phyloP scores from a whole-genome alignment of 92 coral and sea anemone genomes.

The Micromussa lordhowensis region DNA sequence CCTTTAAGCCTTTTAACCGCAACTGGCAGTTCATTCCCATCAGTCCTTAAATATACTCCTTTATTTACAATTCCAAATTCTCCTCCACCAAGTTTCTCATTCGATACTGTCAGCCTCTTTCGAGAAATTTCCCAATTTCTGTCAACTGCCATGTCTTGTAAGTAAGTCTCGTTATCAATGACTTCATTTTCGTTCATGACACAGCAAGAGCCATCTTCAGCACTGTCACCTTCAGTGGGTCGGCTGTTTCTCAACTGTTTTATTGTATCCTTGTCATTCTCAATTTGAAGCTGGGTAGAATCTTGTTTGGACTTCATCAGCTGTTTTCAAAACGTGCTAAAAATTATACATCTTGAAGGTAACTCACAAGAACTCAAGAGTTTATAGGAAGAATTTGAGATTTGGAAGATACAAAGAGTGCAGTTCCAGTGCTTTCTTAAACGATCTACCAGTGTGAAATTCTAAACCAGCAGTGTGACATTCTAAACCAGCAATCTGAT shows the following conservation, averaged over 20 bases:
- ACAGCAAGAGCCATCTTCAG: not conserved
- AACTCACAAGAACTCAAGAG: not conserved
- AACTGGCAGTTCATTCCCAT: constrained; percentile 69
- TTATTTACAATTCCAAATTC: constrained; percentile 84
- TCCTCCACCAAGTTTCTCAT: constrained; percentile 78
- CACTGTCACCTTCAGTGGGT: not conserved
- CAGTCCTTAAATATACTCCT: constrained; percentile 70
- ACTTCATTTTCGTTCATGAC: not conserved
- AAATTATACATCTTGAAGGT: not conserved
- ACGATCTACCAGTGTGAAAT: too few relatives aligned
- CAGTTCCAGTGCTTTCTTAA: too few relatives aligned
- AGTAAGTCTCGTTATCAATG: constrained; percentile 16
- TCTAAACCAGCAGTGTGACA: too few relatives aligned
- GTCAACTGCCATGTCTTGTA: constrained; percentile 26
- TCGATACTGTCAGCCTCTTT: constrained; percentile 60
- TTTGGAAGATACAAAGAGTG: not conserved
- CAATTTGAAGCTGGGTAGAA: constrained; percentile 9
- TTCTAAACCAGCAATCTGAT: too few relatives aligned
- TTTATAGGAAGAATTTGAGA: not conserved
- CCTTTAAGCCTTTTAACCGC: constrained; percentile 86
- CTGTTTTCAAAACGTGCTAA: not conserved
- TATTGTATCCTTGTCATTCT: not conserved
- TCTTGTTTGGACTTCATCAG: not conserved
- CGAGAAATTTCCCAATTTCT: constrained; percentile 90
- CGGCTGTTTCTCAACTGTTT: constrained; percentile 14